Percentiles rank a stretch among this genome's conserved stretches.
phyloP scores from a whole-genome alignment of 1,140 invertebrate species.

The Globodera rostochiensis region DNA sequence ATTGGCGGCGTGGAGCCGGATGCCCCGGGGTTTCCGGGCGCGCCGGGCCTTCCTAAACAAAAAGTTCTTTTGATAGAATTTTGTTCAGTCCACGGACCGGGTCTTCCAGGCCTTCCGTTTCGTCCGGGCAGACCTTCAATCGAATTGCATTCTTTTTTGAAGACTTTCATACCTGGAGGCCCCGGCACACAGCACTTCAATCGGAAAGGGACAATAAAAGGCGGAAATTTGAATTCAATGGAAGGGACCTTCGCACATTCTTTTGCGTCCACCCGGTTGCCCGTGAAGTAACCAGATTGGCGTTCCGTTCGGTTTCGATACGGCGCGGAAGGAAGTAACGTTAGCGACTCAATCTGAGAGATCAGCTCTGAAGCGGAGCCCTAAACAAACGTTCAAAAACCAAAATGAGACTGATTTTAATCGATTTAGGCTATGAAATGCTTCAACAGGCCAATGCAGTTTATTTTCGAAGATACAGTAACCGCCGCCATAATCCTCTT shows the following conservation, averaged over 20 bases:
- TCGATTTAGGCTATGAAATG: no score
- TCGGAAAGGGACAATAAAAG: neutral
- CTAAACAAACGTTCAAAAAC: neutral
- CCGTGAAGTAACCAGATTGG: constrained; percentile 11
- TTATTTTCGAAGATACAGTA: no score
- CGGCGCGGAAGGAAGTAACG: neutral
- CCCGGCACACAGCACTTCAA: constrained; percentile 16
- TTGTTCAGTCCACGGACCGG: constrained; percentile 25
- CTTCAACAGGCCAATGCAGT: no score
- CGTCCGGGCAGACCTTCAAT: constrained; percentile 35
- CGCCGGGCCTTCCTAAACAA: constrained; percentile 36
- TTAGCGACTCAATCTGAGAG: constrained; percentile 15
- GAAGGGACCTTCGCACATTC: constrained; percentile 1
- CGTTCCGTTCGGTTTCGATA: constrained; percentile 19
- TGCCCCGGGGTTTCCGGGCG: constrained; percentile 35
- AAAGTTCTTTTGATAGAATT: constrained; percentile 19
- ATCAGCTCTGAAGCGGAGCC: constrained; percentile 14
- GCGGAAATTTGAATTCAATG: neutral
- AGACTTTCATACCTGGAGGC: neutral
- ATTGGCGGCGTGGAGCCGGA: constrained; percentile 29
- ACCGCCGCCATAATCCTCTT: no score
- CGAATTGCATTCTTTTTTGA: neutral
- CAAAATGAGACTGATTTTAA: no score
- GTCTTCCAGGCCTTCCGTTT: constrained; percentile 28
- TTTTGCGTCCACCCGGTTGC: neutral